These are phyloP conservation scores for Paramormyrops kingsleyae DNA, from an alignment of 2,113 vertebrate genomes.

Conservation along the genomic window DNA sequence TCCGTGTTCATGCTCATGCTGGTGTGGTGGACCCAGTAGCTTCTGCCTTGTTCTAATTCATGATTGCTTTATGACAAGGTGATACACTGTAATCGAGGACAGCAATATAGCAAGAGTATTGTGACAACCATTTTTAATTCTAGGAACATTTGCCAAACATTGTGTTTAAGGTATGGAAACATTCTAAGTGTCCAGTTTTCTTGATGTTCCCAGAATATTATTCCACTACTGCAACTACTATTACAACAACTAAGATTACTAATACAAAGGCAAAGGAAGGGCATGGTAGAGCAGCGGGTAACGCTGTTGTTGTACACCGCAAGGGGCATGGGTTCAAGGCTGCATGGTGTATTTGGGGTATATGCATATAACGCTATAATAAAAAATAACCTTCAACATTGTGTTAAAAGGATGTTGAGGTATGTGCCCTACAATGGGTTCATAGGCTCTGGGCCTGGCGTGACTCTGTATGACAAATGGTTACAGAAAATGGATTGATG, in stretches of 20 bases:
- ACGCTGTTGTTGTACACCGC: too few relatives aligned
- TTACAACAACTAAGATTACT: too few relatives aligned
- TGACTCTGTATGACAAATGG: too few relatives aligned
- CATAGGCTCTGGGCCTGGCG: too few relatives aligned
- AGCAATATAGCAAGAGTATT: background rate
- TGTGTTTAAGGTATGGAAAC: background rate
- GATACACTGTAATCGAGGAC: background rate
- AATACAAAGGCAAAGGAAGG: too few relatives aligned
- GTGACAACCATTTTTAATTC: background rate
- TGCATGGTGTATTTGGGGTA: background rate
- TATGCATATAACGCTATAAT: background rate
- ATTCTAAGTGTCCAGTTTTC: background rate
- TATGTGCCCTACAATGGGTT: background rate
- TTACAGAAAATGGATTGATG: too few relatives aligned
- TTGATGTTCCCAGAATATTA: background rate
- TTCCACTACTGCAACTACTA: too few relatives aligned
- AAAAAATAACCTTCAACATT: background rate
- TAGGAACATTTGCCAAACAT: background rate
- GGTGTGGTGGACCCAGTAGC: conserved; percentile 43
- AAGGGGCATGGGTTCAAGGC: background rate
- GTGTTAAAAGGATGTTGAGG: background rate
- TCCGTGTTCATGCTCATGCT: conserved; percentile 33
- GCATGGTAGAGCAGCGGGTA: too few relatives aligned
- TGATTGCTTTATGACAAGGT: background rate
- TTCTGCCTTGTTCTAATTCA: conserved; percentile 4